Base-by-base conservation (phyloP, 2,113 vertebrate species). In the Crocuta crocuta region DNA sequence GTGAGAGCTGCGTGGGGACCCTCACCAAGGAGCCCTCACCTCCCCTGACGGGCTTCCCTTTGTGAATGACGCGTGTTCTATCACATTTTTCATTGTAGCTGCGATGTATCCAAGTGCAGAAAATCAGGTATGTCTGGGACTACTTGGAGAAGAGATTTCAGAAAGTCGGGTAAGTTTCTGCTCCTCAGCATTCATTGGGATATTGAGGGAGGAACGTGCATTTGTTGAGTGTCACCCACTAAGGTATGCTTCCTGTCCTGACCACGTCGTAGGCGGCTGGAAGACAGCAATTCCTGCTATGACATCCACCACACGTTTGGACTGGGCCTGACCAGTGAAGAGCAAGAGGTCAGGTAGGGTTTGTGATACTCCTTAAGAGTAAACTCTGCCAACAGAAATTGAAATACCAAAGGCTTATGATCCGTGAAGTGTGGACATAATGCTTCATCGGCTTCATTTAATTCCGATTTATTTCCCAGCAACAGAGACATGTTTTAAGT, bases 61-160 rank as follows among this genome's bases (percentile, higher is more conserved):
- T 45, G 9, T 88, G 65, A 89, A 89, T 11, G 16, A 76, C 10
- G 15, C 39, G 53, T 89, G 15, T 86, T 21, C n/a, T 87, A 4
- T 71, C 48, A 10, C 43, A 7, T 95, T 97, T 98, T 63, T 33
- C 35, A 79, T 98, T 98, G 53, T 83, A 99, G 99, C 21, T 99
- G 33, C 98, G 97, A 43, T 99, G 90, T 86, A 98, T 99, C 81
- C 98, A 98, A 89, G 98, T 98, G 73, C 99, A 99, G 97, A 99
- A 99, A 98, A 98, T 99, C 71, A 97, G 91, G 88, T 99, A 99
- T 15, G 58, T 98, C 91, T 99, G 99, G 99, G 97, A 98, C 94
- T 85, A 96, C 39, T 71, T 94, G 21, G 97, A 98, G 91, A 98
- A 98, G 89, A 91, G 71, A 23, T 99, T 99, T 96, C 97, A 94